Conservation (phyloP, 2,888 invertebrate species). For the Trichopria drosophilae region DNA sequence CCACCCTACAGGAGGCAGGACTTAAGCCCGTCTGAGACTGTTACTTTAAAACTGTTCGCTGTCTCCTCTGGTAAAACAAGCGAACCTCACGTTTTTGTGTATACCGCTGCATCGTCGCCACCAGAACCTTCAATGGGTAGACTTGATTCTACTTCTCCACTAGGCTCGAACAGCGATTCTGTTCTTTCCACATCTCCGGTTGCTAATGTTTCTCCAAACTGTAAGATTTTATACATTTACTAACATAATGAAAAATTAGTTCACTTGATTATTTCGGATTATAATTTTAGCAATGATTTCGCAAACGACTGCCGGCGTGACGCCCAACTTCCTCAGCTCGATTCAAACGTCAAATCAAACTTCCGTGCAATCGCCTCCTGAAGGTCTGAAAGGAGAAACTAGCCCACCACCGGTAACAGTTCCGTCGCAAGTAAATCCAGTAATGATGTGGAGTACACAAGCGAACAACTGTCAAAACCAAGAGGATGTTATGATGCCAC, state of each 20-base stretch:
- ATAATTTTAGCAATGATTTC: conserved; percentile 47
- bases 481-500: conserved; percentile 72
- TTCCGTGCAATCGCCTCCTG: conserved; percentile 32
- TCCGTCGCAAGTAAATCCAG: conserved; percentile 46
- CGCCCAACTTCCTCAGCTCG: conserved; percentile 39
- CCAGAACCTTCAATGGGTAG: conserved; percentile 51
- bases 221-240: conserved; percentile 35
- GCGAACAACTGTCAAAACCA: conserved; percentile 38
- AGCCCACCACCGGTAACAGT: conserved; percentile 47
- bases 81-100: conserved; percentile 82
- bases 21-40: conserved; percentile 66
- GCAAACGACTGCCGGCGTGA: conserved; percentile 38
- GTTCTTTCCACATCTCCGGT: too few relatives aligned
- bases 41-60: conserved; percentile 76
- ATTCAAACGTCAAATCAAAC: conserved; percentile 27
- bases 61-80: conserved; percentile 84
- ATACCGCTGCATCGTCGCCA: conserved; percentile 62
- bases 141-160: conserved; percentile 43
- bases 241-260: too few relatives aligned
- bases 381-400: conserved; percentile 51
- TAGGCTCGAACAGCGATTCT: too few relatives aligned
- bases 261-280: too few relatives aligned
- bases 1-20: conserved; percentile 75
- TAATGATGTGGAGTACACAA: conserved; percentile 51
- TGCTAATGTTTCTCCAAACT: conserved; percentile 41